A percentile compares a stretch with the other conserved stretches of the same genome.
These are phyloP conservation scores for Rafetus swinhoei DNA, from an alignment of 2,113 vertebrate genomes.

Conservation along the genomic window DNA sequence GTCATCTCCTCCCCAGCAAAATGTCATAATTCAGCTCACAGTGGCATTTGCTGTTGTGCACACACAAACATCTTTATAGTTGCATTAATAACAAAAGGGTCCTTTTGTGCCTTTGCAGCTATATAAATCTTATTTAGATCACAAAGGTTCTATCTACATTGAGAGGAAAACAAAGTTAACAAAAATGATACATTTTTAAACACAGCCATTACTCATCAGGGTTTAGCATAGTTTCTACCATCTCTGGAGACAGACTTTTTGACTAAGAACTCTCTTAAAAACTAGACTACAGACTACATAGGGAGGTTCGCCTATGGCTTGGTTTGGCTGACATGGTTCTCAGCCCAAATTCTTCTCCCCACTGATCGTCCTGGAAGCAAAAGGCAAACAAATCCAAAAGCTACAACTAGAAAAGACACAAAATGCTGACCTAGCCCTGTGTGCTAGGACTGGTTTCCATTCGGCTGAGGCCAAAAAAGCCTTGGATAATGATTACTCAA, in stretches of 20 bases:
- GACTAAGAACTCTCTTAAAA: background rate
- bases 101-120: background rate
- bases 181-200: background rate
- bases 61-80: background rate
- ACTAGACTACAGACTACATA: background rate
- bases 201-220: background rate
- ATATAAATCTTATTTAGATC: background rate
- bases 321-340: background rate
- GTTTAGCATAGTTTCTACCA: background rate
- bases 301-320: background rate
- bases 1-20: background rate
- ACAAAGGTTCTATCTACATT: background rate
- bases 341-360: background rate
- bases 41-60: background rate
- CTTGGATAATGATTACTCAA: background rate
- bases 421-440: background rate
- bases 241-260: background rate
- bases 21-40: background rate
- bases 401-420: background rate
- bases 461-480: background rate
- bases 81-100: background rate
- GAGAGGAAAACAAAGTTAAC: background rate
- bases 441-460: rapidly evolving
- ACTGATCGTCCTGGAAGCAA: background rate
- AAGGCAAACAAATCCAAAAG: constrained; percentile 12